Conservation (phyloP, 2,797 vertebrate genomes). For the Arrhamphus sclerolepis region DNA sequence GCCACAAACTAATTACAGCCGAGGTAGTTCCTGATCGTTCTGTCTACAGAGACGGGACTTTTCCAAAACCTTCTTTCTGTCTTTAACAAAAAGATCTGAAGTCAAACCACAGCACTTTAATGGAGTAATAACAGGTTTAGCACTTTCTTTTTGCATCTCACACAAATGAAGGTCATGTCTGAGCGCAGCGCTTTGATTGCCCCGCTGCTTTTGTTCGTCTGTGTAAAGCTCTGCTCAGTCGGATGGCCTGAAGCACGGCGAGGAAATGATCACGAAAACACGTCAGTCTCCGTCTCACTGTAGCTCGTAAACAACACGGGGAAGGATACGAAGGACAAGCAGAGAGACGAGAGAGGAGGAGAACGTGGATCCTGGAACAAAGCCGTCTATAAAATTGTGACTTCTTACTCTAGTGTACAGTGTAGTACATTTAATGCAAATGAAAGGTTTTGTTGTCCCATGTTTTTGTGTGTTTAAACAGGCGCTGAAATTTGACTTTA, state of each 20-base stretch:
- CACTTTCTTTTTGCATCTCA: slow-evolving; percentile 38
- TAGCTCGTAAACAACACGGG: slow-evolving; percentile 45
- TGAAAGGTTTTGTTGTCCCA: too few relatives aligned
- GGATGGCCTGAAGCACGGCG: slow-evolving; percentile 43
- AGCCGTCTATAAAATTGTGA: too few relatives aligned
- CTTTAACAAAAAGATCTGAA: slow-evolving; percentile 5
- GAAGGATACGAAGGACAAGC: slow-evolving; percentile 11
- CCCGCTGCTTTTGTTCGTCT: slow-evolving; percentile 38
- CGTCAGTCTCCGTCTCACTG: slow-evolving; percentile 51
- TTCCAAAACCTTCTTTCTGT: slow-evolving; percentile 5
- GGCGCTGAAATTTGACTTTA: too few relatives aligned
- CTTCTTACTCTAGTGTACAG: too few relatives aligned
- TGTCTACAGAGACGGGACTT: neutral
- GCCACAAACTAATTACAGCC: too few relatives aligned
- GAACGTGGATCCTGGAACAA: too few relatives aligned
- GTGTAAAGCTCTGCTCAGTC: slow-evolving; percentile 66
- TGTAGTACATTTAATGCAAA: too few relatives aligned
- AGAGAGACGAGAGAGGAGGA: too few relatives aligned
- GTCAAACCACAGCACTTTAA: slow-evolving; percentile 12
- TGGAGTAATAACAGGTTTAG: slow-evolving; percentile 24
- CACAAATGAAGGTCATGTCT: slow-evolving; percentile 31
- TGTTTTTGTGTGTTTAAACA: too few relatives aligned
- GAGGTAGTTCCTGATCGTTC: too few relatives aligned
- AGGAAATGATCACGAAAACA: slow-evolving; percentile 46
- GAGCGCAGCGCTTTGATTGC: slow-evolving; percentile 56